Conservation (phyloP, 1,140 invertebrate species). For the Zaprionus kolodkinae region DNA sequence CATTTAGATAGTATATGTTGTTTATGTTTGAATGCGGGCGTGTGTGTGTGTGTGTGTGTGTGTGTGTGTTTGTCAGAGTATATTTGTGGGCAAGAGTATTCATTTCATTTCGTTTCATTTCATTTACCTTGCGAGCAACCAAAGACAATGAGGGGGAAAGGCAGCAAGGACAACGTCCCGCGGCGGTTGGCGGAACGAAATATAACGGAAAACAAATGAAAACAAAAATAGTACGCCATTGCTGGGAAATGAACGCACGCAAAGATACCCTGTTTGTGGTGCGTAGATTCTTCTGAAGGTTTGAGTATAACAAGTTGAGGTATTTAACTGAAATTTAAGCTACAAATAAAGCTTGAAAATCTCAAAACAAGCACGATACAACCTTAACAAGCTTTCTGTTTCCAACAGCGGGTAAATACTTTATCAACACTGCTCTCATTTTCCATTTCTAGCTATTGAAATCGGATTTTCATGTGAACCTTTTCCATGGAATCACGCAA, state of each 20-base stretch:
- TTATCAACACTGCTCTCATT: background rate
- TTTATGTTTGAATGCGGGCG: background rate
- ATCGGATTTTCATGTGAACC: background rate
- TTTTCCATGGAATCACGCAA: background rate
- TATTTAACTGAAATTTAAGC: background rate
- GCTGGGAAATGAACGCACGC: background rate
- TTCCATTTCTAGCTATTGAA: too few relatives aligned
- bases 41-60: background rate
- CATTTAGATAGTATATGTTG: constrained; percentile 7
- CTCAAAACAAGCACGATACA: background rate
- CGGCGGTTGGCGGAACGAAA: constrained; percentile 23
- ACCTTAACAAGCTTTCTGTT: background rate
- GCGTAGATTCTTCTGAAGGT: background rate
- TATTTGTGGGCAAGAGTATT: constrained; percentile 5
- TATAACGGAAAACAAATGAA: constrained; percentile 8
- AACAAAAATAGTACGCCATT: background rate
- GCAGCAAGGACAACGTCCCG: constrained; percentile 21
- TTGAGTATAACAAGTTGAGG: background rate
- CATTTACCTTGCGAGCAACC: constrained; percentile 23
- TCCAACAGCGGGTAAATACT: background rate
- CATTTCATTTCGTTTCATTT: constrained; percentile 21
- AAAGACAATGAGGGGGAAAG: constrained; percentile 13
- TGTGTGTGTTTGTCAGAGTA: background rate
- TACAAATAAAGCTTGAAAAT: background rate
- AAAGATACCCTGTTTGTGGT: constrained; percentile 3